Base-by-base conservation (phyloP, 1,140 invertebrate genomes). In the Drepana arcuata region DNA sequence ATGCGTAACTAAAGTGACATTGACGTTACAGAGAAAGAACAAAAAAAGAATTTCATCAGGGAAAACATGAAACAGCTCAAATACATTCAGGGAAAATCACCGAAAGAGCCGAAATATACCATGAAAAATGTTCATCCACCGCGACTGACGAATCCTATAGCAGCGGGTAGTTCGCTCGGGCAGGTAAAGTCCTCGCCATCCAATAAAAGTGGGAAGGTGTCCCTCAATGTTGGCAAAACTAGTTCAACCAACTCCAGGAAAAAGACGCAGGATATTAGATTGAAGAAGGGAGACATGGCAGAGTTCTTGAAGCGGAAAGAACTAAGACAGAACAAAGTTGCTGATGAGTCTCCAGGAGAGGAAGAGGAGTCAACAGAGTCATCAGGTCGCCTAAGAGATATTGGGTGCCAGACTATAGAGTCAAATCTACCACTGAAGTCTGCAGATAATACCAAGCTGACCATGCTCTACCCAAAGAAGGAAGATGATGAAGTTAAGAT, bases 41-140 rank as follows among this genome's bases (percentile, higher is more conserved):
- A 83, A 54, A 83, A 79, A 64, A 80, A 79, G 54, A 87, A 87
- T 58, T 87, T 86, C 43, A 85, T 87, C 31, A 84, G 69, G 57
- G 86, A 87, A 72, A 87, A 87, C 40, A 83, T 86, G 60, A 83
- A 78, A 49, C 84, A 85, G 31, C 65, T 87, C 15, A 86, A 86
- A 52, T 74, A 73, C 36, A 83, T 86, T 38, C 84, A 86, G 46
- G 77, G 74, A 18, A 71, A 84, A 35, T 65, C 83, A 18, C 62
- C 69, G 0, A 81, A 82, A 49, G 69, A 82, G 21, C 57, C 70
- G n/a, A 74, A 75, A 44, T 60, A 59, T 32, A 58, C 59, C n/a
- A 41, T 58, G 12, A 70, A 68, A 48, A 52, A 44, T 39, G 51
- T 47, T 3, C 66, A 63, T 16, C 61, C 55, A n/a, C 50, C 64